Percentiles rank a stretch among this genome's conserved stretches.
These are phyloP conservation scores for Halcyon badia DNA, from an alignment of 2,797 vertebrate species.

Conservation along the genomic window DNA sequence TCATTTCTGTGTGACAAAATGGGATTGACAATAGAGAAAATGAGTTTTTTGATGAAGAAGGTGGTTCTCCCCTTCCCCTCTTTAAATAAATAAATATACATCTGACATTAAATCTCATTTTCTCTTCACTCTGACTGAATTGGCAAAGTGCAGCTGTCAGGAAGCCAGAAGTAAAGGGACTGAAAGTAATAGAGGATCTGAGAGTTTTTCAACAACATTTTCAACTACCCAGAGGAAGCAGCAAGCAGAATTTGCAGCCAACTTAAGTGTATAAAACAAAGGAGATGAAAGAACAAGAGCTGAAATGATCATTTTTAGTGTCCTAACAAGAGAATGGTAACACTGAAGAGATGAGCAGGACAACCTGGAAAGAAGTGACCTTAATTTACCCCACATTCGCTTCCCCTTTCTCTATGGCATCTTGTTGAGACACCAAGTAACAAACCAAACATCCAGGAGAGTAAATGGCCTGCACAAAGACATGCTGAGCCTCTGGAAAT, in stretches of 20 bases:
- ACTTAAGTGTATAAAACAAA: background rate
- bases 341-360: background rate
- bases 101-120: background rate
- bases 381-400: background rate
- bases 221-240: background rate
- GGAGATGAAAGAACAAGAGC: fast-evolving
- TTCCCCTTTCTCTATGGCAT: background rate
- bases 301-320: background rate
- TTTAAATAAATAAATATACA: background rate
- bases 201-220: background rate
- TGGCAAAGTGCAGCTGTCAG: background rate
- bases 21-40: background rate
- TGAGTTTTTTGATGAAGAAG: background rate
- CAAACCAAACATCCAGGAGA: background rate
- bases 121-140: background rate
- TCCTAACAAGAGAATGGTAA: background rate
- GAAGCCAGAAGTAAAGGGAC: background rate
- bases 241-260: background rate
- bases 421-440: background rate
- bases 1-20: background rate
- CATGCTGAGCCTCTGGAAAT: background rate
- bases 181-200: background rate
- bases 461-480: background rate
- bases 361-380: background rate
- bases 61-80: background rate